Percentiles rank a stretch among this genome's conserved stretches.
These are phyloP conservation scores for Ciconia nigra DNA, from an alignment of 2,797 vertebrate genomes.

Conservation along the genomic window DNA sequence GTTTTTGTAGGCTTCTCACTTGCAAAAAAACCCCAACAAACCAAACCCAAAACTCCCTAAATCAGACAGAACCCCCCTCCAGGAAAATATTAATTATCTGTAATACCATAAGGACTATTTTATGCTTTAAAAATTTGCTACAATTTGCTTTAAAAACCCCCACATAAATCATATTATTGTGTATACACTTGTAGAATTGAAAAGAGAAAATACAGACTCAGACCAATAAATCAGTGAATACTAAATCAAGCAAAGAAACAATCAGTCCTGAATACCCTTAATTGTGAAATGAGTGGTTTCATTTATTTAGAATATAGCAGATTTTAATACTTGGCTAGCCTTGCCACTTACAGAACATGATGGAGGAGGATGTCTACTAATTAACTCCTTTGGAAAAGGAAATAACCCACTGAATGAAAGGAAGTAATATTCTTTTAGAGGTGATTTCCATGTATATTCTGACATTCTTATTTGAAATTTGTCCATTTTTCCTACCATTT, in stretches of 20 bases:
- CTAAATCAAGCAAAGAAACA: not conserved
- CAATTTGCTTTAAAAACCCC: not conserved
- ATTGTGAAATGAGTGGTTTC: not conserved
- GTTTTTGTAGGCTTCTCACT: not conserved
- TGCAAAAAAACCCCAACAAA: not conserved
- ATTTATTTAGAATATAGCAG: not conserved
- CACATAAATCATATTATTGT: not conserved
- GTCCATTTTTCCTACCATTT: not conserved
- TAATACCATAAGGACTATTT: not conserved
- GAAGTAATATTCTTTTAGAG: not conserved
- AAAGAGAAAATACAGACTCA: not conserved
- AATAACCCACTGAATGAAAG: not conserved
- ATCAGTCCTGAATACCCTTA: not conserved
- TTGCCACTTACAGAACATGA: not conserved
- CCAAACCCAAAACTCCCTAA: rapidly evolving
- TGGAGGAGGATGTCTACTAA: not conserved
- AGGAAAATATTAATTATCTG: not conserved
- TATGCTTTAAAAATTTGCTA: not conserved
- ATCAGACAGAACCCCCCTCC: not conserved
- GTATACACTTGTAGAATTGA: not conserved
- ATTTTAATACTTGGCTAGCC: not conserved
- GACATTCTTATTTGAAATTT: not conserved
- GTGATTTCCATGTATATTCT: not conserved
- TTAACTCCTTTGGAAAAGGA: not conserved
- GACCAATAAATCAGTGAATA: not conserved